Evolutionary conservation across 2,888 invertebrate species (phyloP), one percentile per base, ranked within the genome.

Genomic region (Empis livida): DNA sequence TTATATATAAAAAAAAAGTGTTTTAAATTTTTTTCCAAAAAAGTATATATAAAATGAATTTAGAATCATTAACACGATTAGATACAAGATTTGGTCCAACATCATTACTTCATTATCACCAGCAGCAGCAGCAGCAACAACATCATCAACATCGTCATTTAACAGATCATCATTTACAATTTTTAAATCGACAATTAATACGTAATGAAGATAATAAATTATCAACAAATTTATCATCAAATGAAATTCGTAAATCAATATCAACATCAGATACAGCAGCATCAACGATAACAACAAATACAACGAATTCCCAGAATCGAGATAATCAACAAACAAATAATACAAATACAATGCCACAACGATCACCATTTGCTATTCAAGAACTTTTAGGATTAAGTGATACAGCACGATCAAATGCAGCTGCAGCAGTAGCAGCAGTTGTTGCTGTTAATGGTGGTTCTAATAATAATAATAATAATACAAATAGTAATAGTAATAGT

Each of bases 331-430:
- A 8, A 35, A 13, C n/a, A 35, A n/a, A 35, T 35, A 35, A n/a
- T n/a, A 23, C 5, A n/a, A 23, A 51, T 48, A 58, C 58, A 48
- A 69, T 70, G 68, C 67, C 68, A 49, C 69, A 70, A 55, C 60
- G 70, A 53, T 68, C 70, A 46, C 65, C 68, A n/a, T 70, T 70
- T 55, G 69, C 64, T 45, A 70, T 70, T 52, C 70, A 70, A 54
- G 69, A 70, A 59, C 59, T 70, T 43, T 58, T 70, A 45, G 70
- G 69, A 41, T 55, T 70, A 51, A 57, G 59, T 53, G 59, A 59
- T 47, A 52, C 53, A 38, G 16, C 16, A 20, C 31, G 11, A 30
- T 43, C 47, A 40, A 40, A 46, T 13, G 14, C 43, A 5, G 39
- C 49, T 3, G 42, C 47, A 52, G 30, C 59, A 48, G 46, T 56